Base-by-base conservation (phyloP, 2,888 invertebrate genomes). In the Hydroisotoma schaefferi region DNA sequence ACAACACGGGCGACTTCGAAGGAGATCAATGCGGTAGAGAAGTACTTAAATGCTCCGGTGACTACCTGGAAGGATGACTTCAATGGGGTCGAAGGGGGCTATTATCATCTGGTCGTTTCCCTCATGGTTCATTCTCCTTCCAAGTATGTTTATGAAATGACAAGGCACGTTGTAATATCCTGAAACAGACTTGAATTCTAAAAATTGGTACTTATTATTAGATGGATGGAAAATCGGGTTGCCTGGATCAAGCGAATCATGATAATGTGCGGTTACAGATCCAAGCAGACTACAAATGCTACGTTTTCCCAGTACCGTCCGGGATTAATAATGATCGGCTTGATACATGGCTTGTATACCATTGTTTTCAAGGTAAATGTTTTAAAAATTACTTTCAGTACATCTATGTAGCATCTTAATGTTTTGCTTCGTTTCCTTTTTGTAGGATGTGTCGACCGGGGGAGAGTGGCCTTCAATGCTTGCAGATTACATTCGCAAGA, bases 401-500 rank as follows among this genome's bases (percentile, higher is more conserved):
- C 15, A 33, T 10, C 8, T 40, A 40, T 40, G 5, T n/a, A n/a
- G n/a, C n/a, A n/a, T n/a, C n/a, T n/a, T n/a, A n/a, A 28, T 49
- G 12, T 23, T 48, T 20, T 12, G 15, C 10, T 22, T 6, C 8
- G n/a, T 55, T 18, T 51, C 6, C 38, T 2, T 37, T 33, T 55
- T 46, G 22, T 25, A 75, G 57, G 81, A 82, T 55, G 75, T 77
- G 22, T 65, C 73, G 3, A 79, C 81, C 8, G 86, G 87, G 65
- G 90, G 90, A 70, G 89, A 89, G 72, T 97, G 97, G 97, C 87
- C 94, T 26, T 83, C 86, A 47, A 85, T 87, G 63, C 80, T 97
- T 57, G 94, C 94, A 22, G 94, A 94, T 76, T 94, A 88, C 77
- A 90, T 97, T 74, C 86, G 97, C 1, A 88, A 92, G 77, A 94